Percentiles rank a stretch among this genome's conserved stretches.
Conservation (phyloP, 2,888 invertebrate genomes). For the Callosobruchus maculatus region DNA sequence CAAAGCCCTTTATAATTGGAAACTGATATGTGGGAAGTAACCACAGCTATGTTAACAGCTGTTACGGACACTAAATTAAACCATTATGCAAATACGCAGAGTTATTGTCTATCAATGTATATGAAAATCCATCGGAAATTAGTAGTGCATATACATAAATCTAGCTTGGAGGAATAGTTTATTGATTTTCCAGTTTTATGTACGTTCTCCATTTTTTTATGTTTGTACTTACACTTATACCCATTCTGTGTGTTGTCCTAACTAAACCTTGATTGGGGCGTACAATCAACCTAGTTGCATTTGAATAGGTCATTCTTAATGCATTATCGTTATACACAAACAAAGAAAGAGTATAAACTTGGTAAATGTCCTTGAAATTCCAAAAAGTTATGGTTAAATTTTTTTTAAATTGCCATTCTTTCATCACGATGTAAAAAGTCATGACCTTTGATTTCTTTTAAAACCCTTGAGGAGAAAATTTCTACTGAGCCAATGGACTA, state of each 20-base stretch:
- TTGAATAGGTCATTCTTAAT: background rate
- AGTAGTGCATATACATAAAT: background rate
- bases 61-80: background rate
- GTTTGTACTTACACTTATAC: constrained; percentile 9
- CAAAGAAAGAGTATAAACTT: too few relatives aligned
- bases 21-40: too few relatives aligned
- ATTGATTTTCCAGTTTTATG: background rate
- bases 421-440: too few relatives aligned
- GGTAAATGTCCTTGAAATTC: too few relatives aligned
- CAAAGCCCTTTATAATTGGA: too few relatives aligned
- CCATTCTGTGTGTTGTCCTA: background rate
- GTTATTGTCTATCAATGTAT: background rate
- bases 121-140: background rate
- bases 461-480: too few relatives aligned
- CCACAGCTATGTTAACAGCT: too few relatives aligned
- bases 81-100: background rate
- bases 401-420: too few relatives aligned
- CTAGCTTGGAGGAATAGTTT: background rate
- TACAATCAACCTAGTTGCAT: background rate
- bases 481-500: too few relatives aligned
- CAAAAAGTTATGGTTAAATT: too few relatives aligned
- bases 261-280: background rate
- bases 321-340: background rate
- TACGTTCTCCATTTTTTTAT: background rate
- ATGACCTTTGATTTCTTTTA: too few relatives aligned